Evolutionary conservation across 2,797 vertebrate species (phyloP), one percentile per base, ranked within the genome.

Genomic region (Ctenosaura bakeri): DNA sequence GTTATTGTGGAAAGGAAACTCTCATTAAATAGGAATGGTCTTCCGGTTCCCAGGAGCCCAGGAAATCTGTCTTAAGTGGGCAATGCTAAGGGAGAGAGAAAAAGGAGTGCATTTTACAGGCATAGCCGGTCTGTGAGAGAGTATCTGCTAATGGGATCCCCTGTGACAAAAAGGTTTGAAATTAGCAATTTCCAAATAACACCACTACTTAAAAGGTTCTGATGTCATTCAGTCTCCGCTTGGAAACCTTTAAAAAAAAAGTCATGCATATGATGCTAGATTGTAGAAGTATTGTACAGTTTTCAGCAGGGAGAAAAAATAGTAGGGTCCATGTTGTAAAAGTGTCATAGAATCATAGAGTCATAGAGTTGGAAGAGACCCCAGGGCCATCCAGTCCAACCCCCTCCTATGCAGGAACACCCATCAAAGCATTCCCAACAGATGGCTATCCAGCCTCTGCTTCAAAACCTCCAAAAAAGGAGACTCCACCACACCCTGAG

Each of bases 1-100:
- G 74, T 64, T 50, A 85, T 4, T 80, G 32, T 64, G 24, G 81
- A 35, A 89, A 89, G 74, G 74, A 89, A 91, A 83, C 16, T 69
- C 84, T 77, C 56, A 77, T 88, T 56, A 86, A 35, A 71, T 73
- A n/a, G 46, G 73, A 82, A 35, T 29, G 64, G 32, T 81, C 82
- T 88, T 42, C 50, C 50, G 0, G 74, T 81, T 85, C 6, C 69
- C 42, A 64, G 85, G 76, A 66, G 79, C 42, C 35, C 85, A 69
- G 29, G 50, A 77, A 18, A 84, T 1, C 6, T 6, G 8, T 73
- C 78, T 42, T 74, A 38, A 29, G 84, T 8, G 4, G 73, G 38
- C 32, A 90, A 89, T 78, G 46, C 54, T 71, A 73, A 3, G 29
- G 46, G 78, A 71, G 22, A 24, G n/a, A 52, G 42, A 6, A 76